A percentile compares a stretch with the other conserved stretches of the same genome.
Conservation (phyloP, 2,113 vertebrate genomes). For the Proterorhinus semilunaris region DNA sequence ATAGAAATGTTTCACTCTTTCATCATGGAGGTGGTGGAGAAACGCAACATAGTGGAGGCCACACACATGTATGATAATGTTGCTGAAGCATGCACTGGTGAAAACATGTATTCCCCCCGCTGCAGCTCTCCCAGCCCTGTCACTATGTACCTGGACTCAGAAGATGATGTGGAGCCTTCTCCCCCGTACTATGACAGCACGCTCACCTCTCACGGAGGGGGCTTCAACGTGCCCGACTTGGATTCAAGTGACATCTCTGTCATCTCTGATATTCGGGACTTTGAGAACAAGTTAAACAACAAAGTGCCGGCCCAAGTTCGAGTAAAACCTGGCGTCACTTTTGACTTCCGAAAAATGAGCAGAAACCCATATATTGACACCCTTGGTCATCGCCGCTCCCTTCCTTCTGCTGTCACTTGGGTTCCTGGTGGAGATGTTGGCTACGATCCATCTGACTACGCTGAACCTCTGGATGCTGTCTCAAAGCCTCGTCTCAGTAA, state of each 20-base stretch:
- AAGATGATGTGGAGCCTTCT: conserved; percentile 87
- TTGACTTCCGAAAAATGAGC: conserved; percentile 86
- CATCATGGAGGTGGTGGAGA: conserved; percentile 91
- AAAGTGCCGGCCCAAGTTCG: conserved; percentile 87
- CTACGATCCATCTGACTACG: conserved; percentile 94
- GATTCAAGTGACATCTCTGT: conserved; percentile 88
- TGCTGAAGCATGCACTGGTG: conserved; percentile 86
- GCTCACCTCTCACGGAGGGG: conserved; percentile 79
- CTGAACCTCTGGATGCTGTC: conserved; percentile 92
- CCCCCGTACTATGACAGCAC: conserved; percentile 82
- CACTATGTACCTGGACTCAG: conserved; percentile 88
- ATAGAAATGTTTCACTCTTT: conserved; percentile 88
- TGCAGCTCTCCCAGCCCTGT: conserved; percentile 91
- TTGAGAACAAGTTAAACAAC: conserved; percentile 91
- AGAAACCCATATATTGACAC: conserved; percentile 82
- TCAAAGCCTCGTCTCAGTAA: conserved; percentile 88
- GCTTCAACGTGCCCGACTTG: conserved; percentile 86
- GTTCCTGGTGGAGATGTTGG: conserved; percentile 80
- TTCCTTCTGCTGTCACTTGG: conserved; percentile 86
- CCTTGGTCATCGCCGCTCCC: conserved; percentile 81
- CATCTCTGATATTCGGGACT: conserved; percentile 81
- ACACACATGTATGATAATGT: conserved; percentile 92
- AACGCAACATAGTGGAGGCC: conserved; percentile 90
- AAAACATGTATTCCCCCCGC: conserved; percentile 89
- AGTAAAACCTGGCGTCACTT: conserved; percentile 89